Percentiles rank a stretch among this genome's conserved stretches.
These are phyloP conservation scores for Trichomycterus rosablanca DNA, from an alignment of 2,113 vertebrate species.

Conservation along the genomic window DNA sequence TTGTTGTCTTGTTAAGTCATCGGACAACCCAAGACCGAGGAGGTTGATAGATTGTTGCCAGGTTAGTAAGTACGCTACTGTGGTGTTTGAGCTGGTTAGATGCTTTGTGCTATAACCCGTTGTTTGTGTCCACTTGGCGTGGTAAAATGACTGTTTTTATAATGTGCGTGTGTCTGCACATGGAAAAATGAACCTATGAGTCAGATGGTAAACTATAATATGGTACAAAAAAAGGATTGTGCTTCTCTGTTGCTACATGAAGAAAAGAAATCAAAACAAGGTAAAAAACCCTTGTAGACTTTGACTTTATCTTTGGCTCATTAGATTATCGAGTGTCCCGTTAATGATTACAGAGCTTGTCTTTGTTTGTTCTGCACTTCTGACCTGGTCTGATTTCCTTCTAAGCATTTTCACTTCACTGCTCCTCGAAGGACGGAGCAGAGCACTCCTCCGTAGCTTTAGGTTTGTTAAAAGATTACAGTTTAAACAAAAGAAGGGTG, in stretches of 20 bases:
- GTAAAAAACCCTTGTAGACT: slow-evolving; percentile 48
- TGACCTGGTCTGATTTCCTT: neutral
- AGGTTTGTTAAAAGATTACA: slow-evolving; percentile 31
- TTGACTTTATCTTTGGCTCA: slow-evolving; percentile 64
- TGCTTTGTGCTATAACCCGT: too few species aligned
- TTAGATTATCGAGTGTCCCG: slow-evolving; percentile 19
- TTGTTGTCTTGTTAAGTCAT: too few species aligned
- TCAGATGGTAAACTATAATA: neutral
- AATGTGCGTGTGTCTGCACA: too few species aligned
- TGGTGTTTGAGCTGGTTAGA: too few species aligned
- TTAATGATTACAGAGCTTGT: slow-evolving; percentile 21
- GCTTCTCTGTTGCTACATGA: slow-evolving; percentile 62
- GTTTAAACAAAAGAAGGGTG: slow-evolving; percentile 35
- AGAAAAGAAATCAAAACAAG: slow-evolving; percentile 45
- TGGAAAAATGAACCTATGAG: slow-evolving; percentile 2
- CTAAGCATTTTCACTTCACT: slow-evolving; percentile 8
- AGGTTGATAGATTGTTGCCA: too few species aligned
- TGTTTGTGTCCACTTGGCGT: too few species aligned
- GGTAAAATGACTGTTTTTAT: too few species aligned
- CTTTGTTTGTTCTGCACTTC: too few species aligned
- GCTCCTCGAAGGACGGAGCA: too few species aligned
- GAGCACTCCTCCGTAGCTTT: neutral
- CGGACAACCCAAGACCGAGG: too few species aligned
- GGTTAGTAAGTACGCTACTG: too few species aligned
- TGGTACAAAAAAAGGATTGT: slow-evolving; percentile 32